Conservation (phyloP, 2,113 vertebrate genomes). For the Tachysurus vachellii region DNA sequence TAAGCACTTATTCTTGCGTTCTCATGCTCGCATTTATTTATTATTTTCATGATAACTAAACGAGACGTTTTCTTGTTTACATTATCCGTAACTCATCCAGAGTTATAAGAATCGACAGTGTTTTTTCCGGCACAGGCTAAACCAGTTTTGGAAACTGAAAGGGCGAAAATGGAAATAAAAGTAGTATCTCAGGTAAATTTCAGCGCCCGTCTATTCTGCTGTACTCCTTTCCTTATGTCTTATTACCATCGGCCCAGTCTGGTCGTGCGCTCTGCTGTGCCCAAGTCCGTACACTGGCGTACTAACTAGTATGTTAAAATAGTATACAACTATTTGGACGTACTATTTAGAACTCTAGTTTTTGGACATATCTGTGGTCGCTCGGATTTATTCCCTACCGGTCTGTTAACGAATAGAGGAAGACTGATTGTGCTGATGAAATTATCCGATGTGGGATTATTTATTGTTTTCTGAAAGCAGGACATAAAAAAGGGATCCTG, state of each 20-base stretch:
- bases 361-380: constrained; percentile 1
- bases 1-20: constrained; percentile 76
- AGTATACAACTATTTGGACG: constrained; percentile 5
- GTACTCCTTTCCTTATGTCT: constrained; percentile 41
- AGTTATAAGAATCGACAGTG: constrained; percentile 19
- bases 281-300: background rate
- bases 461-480: constrained; percentile 66
- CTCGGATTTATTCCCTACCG: constrained; percentile 25
- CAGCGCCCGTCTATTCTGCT: constrained; percentile 65
- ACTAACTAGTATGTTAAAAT: constrained; percentile 17
- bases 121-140: constrained; percentile 34
- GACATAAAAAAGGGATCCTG: constrained; percentile 60
- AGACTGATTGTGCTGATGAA: constrained; percentile 54
- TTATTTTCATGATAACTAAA: background rate
- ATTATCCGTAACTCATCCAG: constrained; percentile 51
- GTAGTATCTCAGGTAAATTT: constrained; percentile 79
- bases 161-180: constrained; percentile 67
- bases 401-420: constrained; percentile 38
- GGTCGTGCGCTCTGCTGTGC: constrained; percentile 42
- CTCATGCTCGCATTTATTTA: constrained; percentile 45
- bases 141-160: constrained; percentile 65
- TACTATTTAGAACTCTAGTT: constrained; percentile 10
- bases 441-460: constrained; percentile 66
- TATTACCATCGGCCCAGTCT: constrained; percentile 20
- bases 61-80: constrained; percentile 66